phyloP scores from a whole-genome alignment of 2,113 vertebrate species.

The Motacilla alba region DNA sequence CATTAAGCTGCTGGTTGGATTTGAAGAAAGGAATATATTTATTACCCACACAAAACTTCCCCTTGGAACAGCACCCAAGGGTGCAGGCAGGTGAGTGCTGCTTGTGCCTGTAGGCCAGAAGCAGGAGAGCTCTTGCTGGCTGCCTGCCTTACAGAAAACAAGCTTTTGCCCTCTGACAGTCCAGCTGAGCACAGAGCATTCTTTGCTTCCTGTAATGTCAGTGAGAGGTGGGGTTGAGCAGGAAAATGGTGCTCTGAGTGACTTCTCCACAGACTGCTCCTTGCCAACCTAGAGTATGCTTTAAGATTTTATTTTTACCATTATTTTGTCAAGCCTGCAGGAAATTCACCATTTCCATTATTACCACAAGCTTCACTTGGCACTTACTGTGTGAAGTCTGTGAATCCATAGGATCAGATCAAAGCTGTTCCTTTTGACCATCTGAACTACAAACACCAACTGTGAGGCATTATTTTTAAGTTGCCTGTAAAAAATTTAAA shows the following conservation, averaged over 20 bases:
- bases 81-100: not conserved
- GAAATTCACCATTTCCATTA: not conserved
- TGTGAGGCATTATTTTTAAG: not conserved
- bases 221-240: not conserved
- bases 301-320: not conserved
- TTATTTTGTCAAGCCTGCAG: not conserved
- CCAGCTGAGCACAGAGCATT: not conserved
- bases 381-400: not conserved
- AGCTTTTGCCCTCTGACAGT: not conserved
- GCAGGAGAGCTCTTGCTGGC: not conserved
- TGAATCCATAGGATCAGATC: not conserved
- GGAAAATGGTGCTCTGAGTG: not conserved
- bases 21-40: not conserved
- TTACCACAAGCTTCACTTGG: not conserved
- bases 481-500: not conserved
- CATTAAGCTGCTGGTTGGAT: not conserved
- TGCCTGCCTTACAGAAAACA: not conserved
- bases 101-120: not conserved
- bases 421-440: not conserved
- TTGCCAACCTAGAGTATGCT: not conserved
- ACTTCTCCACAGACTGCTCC: not conserved
- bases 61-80: not conserved
- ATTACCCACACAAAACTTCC: not conserved
- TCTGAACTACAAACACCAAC: not conserved
- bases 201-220: not conserved